Evolutionary conservation across 1,140 invertebrate species (phyloP).

Genomic region (Drosophila nasuta): DNA sequence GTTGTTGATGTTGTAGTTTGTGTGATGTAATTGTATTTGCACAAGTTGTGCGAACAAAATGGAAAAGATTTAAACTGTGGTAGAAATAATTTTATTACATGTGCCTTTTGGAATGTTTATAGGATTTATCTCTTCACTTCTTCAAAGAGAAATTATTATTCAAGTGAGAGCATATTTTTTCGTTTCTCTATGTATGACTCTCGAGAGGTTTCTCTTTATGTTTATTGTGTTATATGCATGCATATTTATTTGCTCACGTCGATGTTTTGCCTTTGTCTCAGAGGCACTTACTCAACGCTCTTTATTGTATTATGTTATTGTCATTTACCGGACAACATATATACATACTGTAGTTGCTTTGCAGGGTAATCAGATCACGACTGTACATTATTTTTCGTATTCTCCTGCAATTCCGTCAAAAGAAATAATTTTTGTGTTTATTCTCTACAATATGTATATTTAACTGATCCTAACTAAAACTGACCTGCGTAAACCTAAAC

Average conservation of each 20-base stretch:
- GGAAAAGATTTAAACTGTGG: neutral
- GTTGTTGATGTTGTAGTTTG: conserved; percentile 2
- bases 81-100: no score
- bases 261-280: conserved; percentile 48
- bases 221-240: conserved; percentile 20
- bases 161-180: no score
- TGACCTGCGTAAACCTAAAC: conserved; percentile 66
- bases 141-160: no score
- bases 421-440: conserved; percentile 28
- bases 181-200: no score
- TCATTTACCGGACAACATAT: neutral
- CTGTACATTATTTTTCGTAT: no score
- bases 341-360: no score
- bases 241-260: conserved; percentile 53
- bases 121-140: no score
- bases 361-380: no score
- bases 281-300: conserved; percentile 50
- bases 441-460: conserved; percentile 62
- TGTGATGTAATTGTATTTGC: conserved; percentile 35
- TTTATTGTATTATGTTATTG: conserved; percentile 31
- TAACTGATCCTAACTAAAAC: conserved; percentile 51
- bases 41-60: conserved; percentile 22
- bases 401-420: no score
- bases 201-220: neutral
- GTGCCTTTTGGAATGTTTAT: no score